Base-by-base conservation (phyloP, 2,113 vertebrate genomes). In the Ptychochromis oligacanthus region DNA sequence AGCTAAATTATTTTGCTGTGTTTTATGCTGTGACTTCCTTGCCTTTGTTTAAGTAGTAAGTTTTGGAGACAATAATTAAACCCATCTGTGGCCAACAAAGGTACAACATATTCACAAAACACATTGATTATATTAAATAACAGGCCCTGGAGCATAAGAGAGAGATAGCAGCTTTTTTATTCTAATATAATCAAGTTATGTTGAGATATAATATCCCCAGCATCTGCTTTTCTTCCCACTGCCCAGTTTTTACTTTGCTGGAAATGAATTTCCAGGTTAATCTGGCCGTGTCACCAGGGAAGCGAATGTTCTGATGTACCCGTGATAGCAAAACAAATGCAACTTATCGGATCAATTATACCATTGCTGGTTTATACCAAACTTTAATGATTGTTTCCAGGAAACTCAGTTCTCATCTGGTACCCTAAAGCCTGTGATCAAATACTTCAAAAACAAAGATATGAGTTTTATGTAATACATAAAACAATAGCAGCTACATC, bases 81-180 rank as follows among this genome's bases (percentile, higher is more conserved):
- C 5, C 77, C 59, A 74, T 79, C 58, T 78, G 62, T 22, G 36
- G n/a, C 14, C 28, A 72, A 13, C 49, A 60, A 76, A 78, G 74
- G 31, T 60, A 84, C 56, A 81, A 22, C n/a, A 85, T 84, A 77
- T 76, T 43, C 80, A 87, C 61, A 58, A 52, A 89, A 54, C 18
- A 76, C 9, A 85, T 60, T 86, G 61, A 92, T 93, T 74, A 57
- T 80, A 85, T 92, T 91, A 89, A 13, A 81, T 54, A 59, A 22
- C 10, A 82, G 11, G 8, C 75, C 88, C 84, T 87, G 57, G 58
- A 76, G 87, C 62, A 2, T 11, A 65, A 59, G 11, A 40, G n/a
- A 18, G 13, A 77, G 59, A 87, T 65, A 1, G 22, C 24, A 80
- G 80, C 65, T 85, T 90, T 92, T 75, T 79, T 56, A 79, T 58